Evolutionary conservation across 2,113 vertebrate species (phyloP).

Genomic region (Corydoras sp.): DNA sequence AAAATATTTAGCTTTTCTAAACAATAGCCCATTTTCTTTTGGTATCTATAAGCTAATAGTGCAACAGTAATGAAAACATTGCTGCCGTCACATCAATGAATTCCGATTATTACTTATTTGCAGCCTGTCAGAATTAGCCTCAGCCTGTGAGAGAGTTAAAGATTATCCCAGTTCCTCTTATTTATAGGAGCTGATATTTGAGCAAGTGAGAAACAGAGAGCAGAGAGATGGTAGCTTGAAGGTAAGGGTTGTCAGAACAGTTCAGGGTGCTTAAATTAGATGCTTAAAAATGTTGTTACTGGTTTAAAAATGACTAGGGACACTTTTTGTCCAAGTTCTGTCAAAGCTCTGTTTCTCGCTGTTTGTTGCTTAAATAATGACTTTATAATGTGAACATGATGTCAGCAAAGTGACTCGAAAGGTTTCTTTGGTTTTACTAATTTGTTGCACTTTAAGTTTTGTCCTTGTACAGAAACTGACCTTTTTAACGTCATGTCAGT

Average conservation of each 20-base stretch:
- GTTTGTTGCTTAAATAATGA: background rate
- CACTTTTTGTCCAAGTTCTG: background rate
- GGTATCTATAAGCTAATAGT: too few relatives aligned
- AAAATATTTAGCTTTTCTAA: too few relatives aligned
- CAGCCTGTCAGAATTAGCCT: constrained; percentile 34
- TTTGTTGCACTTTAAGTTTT: constrained; percentile 33
- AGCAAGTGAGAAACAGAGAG: background rate
- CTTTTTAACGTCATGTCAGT: constrained; percentile 51
- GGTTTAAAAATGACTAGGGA: background rate
- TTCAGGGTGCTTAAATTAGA: background rate
- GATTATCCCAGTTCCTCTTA: constrained; percentile 33
- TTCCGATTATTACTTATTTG: constrained; percentile 5
- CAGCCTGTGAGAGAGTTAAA: constrained; percentile 32
- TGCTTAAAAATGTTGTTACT: background rate
- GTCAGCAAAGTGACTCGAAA: background rate
- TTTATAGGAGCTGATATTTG: constrained; percentile 36
- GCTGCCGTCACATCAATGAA: background rate
- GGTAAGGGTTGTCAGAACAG: constrained; percentile 6
- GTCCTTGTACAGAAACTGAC: constrained; percentile 58
- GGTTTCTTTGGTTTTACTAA: too few relatives aligned
- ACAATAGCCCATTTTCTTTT: too few relatives aligned
- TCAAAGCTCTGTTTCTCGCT: background rate
- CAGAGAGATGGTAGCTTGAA: constrained; percentile 11
- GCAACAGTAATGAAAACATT: background rate
- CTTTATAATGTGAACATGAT: constrained; percentile 1